Percentiles rank a stretch among this genome's conserved stretches.
Conservation (phyloP, 2,888 invertebrate species). For the Notodonta ziczac region DNA sequence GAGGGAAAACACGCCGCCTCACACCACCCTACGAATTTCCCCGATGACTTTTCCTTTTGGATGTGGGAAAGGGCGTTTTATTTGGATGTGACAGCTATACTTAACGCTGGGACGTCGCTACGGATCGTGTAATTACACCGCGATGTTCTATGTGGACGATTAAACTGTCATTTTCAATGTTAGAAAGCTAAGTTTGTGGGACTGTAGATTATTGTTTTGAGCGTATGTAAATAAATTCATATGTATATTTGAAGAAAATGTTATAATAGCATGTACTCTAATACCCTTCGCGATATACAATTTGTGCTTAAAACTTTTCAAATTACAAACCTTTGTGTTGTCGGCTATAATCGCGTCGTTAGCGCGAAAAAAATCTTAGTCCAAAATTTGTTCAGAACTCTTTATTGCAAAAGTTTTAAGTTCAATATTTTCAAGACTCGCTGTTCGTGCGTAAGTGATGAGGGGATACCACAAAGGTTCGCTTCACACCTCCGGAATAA, state of each 20-base stretch:
- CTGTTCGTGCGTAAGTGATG: constrained; percentile 48
- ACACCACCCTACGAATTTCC: constrained; percentile 82
- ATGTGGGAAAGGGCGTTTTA: constrained; percentile 62
- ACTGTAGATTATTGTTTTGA: no score
- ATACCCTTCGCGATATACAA: background rate
- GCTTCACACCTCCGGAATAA: constrained; percentile 36
- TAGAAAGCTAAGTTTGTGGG: background rate
- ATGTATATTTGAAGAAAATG: no score
- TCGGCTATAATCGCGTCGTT: background rate
- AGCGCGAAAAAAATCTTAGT: background rate
- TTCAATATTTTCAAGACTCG: constrained; percentile 33
- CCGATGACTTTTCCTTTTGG: constrained; percentile 77
- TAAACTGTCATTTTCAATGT: constrained; percentile 27
- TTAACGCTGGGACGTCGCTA: constrained; percentile 30
- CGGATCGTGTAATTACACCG: constrained; percentile 40
- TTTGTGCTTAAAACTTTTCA: background rate
- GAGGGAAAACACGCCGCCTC: constrained; percentile 75
- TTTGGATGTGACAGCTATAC: constrained; percentile 61
- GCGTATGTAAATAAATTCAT: no score
- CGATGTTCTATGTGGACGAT: constrained; percentile 39
- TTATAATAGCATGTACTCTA: no score
- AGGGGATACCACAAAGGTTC: constrained; percentile 36
- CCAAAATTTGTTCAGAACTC: constrained; percentile 13
- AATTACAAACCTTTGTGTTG: background rate
- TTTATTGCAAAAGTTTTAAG: constrained; percentile 36